Evolutionary conservation across 2,888 invertebrate genomes (phyloP).

Genomic region (Scaptomyza tumidula): DNA sequence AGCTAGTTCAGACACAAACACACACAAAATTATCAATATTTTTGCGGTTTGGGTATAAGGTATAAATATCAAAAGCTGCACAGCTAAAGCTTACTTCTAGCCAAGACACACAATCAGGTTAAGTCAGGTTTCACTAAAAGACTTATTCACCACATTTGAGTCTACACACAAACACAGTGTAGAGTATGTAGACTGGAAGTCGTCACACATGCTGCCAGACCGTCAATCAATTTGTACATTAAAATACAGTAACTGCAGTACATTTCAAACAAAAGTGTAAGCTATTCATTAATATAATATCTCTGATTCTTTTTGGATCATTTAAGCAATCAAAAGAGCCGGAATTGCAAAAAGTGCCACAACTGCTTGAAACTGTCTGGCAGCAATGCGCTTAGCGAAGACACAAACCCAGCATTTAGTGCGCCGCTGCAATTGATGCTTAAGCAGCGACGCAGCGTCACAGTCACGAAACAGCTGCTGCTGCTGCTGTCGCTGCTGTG

Average conservation of each 20-base stretch:
- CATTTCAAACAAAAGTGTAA: neutral
- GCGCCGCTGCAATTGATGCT: conserved; percentile 44
- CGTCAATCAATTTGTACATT: neutral
- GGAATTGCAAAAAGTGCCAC: too few relatives aligned
- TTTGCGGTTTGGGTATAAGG: neutral
- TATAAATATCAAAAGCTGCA: neutral
- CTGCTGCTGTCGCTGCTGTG: neutral
- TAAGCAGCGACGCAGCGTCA: conserved; percentile 10
- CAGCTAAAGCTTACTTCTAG: neutral
- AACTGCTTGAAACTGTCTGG: conserved; percentile 7
- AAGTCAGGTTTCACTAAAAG: neutral
- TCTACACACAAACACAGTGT: neutral
- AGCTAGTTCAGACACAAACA: neutral
- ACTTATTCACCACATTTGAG: conserved; percentile 25
- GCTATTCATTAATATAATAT: neutral
- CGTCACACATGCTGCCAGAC: conserved; percentile 29
- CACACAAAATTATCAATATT: neutral
- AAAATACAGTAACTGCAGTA: neutral
- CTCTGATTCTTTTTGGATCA: too few relatives aligned
- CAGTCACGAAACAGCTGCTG: conserved; percentile 27
- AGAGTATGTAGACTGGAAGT: conserved; percentile 42
- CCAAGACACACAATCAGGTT: conserved; percentile 12
- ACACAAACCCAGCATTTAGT: conserved; percentile 31
- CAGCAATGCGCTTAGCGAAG: conserved; percentile 16
- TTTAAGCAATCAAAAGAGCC: neutral